Evolutionary conservation across 2,113 vertebrate genomes (phyloP), one percentile per base, ranked within the genome.

Genomic region (Podocnemis expansa): DNA sequence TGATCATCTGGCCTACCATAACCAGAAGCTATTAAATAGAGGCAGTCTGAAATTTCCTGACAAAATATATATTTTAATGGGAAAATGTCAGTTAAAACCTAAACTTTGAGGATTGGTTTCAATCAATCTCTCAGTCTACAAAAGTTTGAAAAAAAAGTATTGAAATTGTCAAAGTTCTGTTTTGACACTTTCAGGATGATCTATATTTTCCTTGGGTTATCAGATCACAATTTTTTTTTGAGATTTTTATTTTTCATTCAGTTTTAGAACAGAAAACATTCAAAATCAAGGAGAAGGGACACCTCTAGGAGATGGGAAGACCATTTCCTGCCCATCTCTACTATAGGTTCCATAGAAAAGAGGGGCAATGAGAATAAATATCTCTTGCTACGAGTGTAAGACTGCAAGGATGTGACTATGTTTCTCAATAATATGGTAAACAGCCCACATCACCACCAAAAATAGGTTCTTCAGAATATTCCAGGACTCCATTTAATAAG

Each of bases 301-400:
- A 67, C 16, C 34, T n/a, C 16, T n/a, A n/a, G 17, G 7, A 67
- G 17, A n/a, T 31, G 29, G 11, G 27, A 60, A 60, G 29, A 14
- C 11, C 16, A 67, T 67, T 67, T 67, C 60, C 60, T 67, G 60
- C 34, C 60, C 34, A 67, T 8, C 34, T 67, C 8, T 67, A 67
- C 34, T n/a, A 21, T 67, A 19, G n/a, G 34, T n/a, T 67, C 70
- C 55, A 41, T 0, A 0, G 43, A 8, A 41, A 56, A 4, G 31
- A 84, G 7, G 10, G 29, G 5, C 81, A 92, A 1, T 14, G 25
- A 84, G 45, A 84, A 45, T 73, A 93, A 89, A 80, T 19, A 43
- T 6, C 3, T 80, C 4, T 2, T 47, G 1, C 56, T 89, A 63
- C 3, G 41, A 19, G 38, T 56, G 22, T 31, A 89, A 56, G 31